phyloP scores from a whole-genome alignment of 2,113 vertebrate species.

The Tringa solitaria region DNA sequence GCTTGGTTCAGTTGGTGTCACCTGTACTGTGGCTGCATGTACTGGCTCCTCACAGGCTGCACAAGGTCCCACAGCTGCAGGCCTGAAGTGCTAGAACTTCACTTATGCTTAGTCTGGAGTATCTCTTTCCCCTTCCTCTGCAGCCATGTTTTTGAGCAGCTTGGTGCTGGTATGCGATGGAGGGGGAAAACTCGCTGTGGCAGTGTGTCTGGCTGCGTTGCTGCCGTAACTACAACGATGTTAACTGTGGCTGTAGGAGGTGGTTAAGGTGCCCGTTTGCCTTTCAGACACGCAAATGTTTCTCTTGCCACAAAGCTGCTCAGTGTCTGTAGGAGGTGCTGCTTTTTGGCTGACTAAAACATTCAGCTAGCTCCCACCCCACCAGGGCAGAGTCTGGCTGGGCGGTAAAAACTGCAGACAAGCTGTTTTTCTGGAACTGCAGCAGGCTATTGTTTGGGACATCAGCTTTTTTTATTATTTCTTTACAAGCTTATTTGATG shows the following conservation, averaged over 20 bases:
- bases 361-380: slow-evolving; percentile 30
- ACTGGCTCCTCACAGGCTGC: background rate
- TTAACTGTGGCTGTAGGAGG: background rate
- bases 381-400: background rate
- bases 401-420: slow-evolving; percentile 14
- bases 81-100: background rate
- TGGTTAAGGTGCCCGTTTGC: background rate
- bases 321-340: slow-evolving; percentile 38
- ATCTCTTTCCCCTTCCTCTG: background rate
- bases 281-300: slow-evolving; percentile 3
- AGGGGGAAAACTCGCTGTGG: background rate
- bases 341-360: slow-evolving; percentile 57
- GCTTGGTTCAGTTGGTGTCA: accelerated
- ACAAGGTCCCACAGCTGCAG: background rate
- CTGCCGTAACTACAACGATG: background rate
- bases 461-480: background rate
- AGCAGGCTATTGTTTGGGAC: slow-evolving; percentile 24
- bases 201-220: background rate
- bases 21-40: accelerated
- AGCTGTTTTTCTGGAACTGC: slow-evolving; percentile 59
- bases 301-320: background rate
- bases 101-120: background rate
- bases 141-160: accelerated
- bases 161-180: background rate
- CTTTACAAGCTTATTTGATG: slow-evolving; percentile 6